Evolutionary conservation across 2,888 invertebrate genomes (phyloP).

Genomic region (Isotomurus palustris): DNA sequence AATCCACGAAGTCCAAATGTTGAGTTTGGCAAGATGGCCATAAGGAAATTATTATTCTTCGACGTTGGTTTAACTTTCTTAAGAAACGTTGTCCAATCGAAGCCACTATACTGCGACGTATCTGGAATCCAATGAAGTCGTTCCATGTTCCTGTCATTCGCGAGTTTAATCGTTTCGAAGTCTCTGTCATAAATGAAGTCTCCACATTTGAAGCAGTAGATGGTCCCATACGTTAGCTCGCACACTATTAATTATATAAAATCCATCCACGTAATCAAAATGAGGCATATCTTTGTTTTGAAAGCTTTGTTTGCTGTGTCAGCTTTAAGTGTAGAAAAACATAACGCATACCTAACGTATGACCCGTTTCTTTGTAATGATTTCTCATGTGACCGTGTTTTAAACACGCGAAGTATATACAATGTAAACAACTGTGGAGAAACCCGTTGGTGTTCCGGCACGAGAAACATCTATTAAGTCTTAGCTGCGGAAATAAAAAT

Average conservation of each 20-base stretch:
- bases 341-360: conserved; percentile 61
- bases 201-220: conserved; percentile 82
- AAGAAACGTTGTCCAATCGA: conserved; percentile 75
- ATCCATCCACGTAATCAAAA: conserved; percentile 16
- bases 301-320: no score
- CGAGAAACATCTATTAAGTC: conserved; percentile 47
- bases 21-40: conserved; percentile 25
- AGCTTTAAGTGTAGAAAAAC: no score
- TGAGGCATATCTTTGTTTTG: no score
- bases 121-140: conserved; percentile 26
- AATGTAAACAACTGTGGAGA: conserved; percentile 74
- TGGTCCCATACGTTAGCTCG: conserved; percentile 80
- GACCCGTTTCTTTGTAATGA: conserved; percentile 75
- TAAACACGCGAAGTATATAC: conserved; percentile 91
- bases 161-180: conserved; percentile 52
- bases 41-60: conserved; percentile 15
- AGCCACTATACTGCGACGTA: conserved; percentile 58
- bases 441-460: conserved; percentile 37
- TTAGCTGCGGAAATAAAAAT: conserved; percentile 58
- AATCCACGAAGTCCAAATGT: conserved; percentile 76
- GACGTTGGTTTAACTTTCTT: no score
- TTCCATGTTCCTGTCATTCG: conserved; percentile 47
- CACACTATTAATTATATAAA: conserved; percentile 59
- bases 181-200: conserved; percentile 88
- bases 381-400: conserved; percentile 73